A percentile compares a stretch with the other conserved stretches of the same genome.
phyloP scores from a whole-genome alignment of 2,888 invertebrate species.

The Lasioglossum marginatum region DNA sequence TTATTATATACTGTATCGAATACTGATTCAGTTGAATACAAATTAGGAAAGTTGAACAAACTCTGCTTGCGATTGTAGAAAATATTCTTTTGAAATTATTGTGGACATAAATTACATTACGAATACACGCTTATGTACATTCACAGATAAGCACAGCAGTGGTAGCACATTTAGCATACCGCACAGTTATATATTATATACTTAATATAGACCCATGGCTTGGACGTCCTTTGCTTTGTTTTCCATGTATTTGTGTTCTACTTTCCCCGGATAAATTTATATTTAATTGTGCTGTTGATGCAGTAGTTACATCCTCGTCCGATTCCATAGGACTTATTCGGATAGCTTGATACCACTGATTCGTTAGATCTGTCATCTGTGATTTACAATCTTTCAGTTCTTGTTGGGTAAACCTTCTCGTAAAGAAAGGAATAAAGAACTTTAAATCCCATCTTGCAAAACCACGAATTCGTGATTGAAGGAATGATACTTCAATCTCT shows the following conservation, averaged over 20 bases:
- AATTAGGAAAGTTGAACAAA: neutral
- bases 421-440: slow-evolving; percentile 98
- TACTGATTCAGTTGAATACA: slow-evolving; percentile 10
- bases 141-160: slow-evolving; percentile 42
- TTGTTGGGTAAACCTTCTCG: slow-evolving; percentile 96
- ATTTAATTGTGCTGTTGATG: slow-evolving; percentile 80
- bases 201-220: slow-evolving; percentile 82
- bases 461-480: slow-evolving; percentile 92
- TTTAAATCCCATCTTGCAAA: slow-evolving; percentile 97
- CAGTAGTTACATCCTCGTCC: slow-evolving; percentile 89
- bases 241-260: slow-evolving; percentile 67
- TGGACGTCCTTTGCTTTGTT: slow-evolving; percentile 75
- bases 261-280: slow-evolving; percentile 70
- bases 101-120: neutral
- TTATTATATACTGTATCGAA: neutral
- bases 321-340: slow-evolving; percentile 94
- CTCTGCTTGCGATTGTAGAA: slow-evolving; percentile 29
- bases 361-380: slow-evolving; percentile 98
- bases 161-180: slow-evolving; percentile 58
- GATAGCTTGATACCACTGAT: slow-evolving; percentile 99
- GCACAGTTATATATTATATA: slow-evolving; percentile 75
- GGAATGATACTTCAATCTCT: slow-evolving; percentile 94
- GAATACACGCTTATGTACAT: slow-evolving; percentile 46
- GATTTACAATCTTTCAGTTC: slow-evolving; percentile 98
- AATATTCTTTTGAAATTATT: slow-evolving; percentile 20